Conservation (phyloP, 2,797 vertebrate genomes). For the Lycodopsis pacificus region DNA sequence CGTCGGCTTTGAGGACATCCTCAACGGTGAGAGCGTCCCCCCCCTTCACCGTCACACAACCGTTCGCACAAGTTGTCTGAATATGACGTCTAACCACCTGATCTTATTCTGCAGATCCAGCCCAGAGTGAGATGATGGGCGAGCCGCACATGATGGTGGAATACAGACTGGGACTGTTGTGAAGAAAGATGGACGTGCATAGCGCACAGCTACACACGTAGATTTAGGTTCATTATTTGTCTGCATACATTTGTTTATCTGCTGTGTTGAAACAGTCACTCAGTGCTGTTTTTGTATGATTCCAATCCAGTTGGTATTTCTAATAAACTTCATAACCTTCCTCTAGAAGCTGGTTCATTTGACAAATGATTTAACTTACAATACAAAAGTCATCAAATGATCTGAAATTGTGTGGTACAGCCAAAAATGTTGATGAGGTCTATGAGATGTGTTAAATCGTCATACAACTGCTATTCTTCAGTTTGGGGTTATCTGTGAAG, state of each 20-base stretch:
- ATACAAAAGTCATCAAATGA: not conserved
- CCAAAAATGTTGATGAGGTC: too few species aligned
- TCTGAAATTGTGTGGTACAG: too few species aligned
- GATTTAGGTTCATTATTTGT: slow-evolving; percentile 33
- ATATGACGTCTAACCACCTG: slow-evolving; percentile 1
- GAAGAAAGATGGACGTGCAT: slow-evolving; percentile 44
- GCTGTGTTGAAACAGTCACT: slow-evolving; percentile 15
- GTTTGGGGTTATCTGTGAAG: too few species aligned
- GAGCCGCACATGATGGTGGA: slow-evolving; percentile 96
- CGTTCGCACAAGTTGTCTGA: not conserved
- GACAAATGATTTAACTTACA: not conserved
- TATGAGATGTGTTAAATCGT: too few species aligned
- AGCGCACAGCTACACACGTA: not conserved
- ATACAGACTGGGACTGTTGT: slow-evolving; percentile 92
- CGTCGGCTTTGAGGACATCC: slow-evolving; percentile 95
- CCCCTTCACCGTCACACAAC: too few species aligned
- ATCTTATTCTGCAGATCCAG: slow-evolving; percentile 86
- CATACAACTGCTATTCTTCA: too few species aligned
- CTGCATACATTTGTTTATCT: slow-evolving; percentile 27
- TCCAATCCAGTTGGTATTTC: slow-evolving; percentile 57
- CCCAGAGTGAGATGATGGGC: slow-evolving; percentile 93
- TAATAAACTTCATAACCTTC: slow-evolving; percentile 71
- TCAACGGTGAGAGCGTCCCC: slow-evolving; percentile 84
- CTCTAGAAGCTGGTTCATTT: slow-evolving; percentile 18
- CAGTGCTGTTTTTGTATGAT: slow-evolving; percentile 52